Conservation (phyloP, 2,113 vertebrate genomes). For the Tupaia tana region DNA sequence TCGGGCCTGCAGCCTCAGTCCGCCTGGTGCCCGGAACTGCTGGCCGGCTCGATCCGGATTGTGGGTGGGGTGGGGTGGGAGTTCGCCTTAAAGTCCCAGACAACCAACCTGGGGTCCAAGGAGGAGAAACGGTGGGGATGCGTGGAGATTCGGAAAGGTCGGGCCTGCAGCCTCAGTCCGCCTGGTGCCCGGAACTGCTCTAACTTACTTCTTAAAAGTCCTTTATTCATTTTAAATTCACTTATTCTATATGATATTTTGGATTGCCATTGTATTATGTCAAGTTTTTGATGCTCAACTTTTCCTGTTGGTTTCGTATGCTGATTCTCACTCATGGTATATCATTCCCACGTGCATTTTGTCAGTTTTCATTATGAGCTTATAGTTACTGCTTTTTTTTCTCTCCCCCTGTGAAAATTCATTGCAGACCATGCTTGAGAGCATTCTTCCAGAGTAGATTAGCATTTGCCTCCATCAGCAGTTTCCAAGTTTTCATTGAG, state of each 20-base stretch:
- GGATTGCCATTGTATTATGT: neutral
- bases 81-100: no score
- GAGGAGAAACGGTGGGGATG: no score
- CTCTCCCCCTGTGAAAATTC: neutral
- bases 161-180: no score
- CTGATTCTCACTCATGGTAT: neutral
- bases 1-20: no score
- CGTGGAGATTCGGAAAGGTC: no score
- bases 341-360: neutral
- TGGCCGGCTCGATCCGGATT: no score
- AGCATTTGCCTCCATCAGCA: neutral
- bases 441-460: neutral
- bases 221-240: constrained; percentile 30
- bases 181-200: no score
- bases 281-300: neutral
- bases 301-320: neutral
- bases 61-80: no score
- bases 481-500: neutral
- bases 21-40: no score
- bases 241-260: neutral
- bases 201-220: constrained; percentile 34
- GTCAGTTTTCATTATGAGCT: neutral
- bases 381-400: neutral
- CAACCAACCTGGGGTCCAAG: no score
- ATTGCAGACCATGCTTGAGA: neutral